Conservation (phyloP, 2,797 vertebrate species). For the Decapterus maruadsi region DNA sequence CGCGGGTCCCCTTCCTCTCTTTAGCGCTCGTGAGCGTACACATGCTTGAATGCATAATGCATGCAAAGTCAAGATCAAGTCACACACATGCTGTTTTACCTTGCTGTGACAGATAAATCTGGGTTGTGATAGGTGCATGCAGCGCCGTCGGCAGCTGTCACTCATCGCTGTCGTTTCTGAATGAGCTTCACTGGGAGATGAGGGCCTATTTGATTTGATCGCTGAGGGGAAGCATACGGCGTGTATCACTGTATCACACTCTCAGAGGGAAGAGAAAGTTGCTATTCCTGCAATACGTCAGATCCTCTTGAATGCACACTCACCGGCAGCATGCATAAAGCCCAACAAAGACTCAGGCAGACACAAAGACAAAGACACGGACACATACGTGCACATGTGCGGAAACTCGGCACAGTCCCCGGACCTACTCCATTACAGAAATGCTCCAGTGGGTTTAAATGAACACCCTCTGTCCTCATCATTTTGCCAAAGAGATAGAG, state of each 20-base stretch:
- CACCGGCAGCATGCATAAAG: slow-evolving; percentile 38
- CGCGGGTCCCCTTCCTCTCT: slow-evolving; percentile 49
- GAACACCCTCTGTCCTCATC: slow-evolving; percentile 34
- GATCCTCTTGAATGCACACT: slow-evolving; percentile 54
- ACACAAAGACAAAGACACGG: slow-evolving; percentile 26
- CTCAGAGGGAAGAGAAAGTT: slow-evolving; percentile 50
- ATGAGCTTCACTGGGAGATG: slow-evolving; percentile 74
- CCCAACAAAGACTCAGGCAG: slow-evolving; percentile 32
- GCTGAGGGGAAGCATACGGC: slow-evolving; percentile 71
- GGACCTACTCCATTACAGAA: slow-evolving; percentile 32
- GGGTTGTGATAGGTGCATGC: slow-evolving; percentile 49
- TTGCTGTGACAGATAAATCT: slow-evolving; percentile 67
- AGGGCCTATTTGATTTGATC: slow-evolving; percentile 79
- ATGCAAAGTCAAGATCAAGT: slow-evolving; percentile 59
- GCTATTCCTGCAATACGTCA: slow-evolving; percentile 64
- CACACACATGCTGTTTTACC: slow-evolving; percentile 56
- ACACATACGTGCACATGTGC: slow-evolving; percentile 29
- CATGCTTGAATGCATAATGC: slow-evolving; percentile 61
- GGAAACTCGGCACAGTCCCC: slow-evolving; percentile 10
- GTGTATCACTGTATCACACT: slow-evolving; percentile 67
- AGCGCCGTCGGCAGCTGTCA: slow-evolving; percentile 77
- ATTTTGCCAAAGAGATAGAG: slow-evolving; percentile 18
- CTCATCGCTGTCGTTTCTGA: slow-evolving; percentile 73
- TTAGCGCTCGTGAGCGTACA: slow-evolving; percentile 39
- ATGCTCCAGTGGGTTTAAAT: slow-evolving; percentile 42